Conservation (phyloP, 2,888 invertebrate genomes). For the Lepidochitona cinerea region DNA sequence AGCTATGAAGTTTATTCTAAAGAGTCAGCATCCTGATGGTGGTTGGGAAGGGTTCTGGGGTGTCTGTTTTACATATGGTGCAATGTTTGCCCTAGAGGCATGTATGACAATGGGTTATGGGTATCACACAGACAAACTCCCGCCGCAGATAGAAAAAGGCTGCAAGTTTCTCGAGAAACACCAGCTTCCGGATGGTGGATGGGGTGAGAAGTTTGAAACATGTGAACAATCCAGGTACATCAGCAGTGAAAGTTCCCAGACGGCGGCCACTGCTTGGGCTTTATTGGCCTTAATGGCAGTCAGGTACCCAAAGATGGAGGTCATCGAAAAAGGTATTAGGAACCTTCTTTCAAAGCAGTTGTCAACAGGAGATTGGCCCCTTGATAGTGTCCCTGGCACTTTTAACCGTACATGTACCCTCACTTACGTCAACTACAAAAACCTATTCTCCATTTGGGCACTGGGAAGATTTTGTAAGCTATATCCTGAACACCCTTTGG, state of each 20-base stretch:
- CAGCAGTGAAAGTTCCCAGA: background rate
- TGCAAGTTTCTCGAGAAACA: background rate
- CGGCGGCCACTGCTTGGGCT: background rate
- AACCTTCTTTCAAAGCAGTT: background rate
- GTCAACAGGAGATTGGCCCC: background rate
- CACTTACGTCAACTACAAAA: background rate
- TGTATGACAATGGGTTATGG: background rate
- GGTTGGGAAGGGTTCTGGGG: constrained; percentile 6
- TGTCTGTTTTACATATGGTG: background rate
- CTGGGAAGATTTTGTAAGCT: background rate
- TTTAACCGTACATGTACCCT: background rate
- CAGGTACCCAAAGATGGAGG: background rate
- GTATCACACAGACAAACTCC: background rate
- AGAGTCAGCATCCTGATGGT: background rate
- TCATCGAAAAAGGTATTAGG: background rate
- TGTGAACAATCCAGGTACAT: background rate
- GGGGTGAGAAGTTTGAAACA: background rate
- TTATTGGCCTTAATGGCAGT: background rate
- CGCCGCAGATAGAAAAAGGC: background rate
- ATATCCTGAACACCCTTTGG: background rate
- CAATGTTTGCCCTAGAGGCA: background rate
- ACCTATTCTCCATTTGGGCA: background rate
- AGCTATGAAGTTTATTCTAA: background rate
- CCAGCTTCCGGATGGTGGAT: background rate
- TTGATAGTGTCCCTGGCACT: background rate